phyloP scores from a whole-genome alignment of 1,140 invertebrate species.

The Littorina saxatilis region DNA sequence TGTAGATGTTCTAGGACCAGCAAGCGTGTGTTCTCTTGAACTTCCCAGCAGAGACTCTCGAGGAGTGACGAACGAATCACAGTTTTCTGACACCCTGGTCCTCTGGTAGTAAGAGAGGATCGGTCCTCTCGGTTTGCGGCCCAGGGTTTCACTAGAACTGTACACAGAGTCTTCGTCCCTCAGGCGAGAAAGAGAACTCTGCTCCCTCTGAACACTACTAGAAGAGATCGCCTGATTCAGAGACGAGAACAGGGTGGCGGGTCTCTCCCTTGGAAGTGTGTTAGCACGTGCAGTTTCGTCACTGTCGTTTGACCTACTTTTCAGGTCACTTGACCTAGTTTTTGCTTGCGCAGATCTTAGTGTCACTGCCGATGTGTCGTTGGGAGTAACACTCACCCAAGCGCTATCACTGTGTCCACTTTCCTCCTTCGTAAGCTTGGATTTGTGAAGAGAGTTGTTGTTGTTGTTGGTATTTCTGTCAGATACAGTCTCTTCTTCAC shows the following conservation, averaged over 20 bases:
- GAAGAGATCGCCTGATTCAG: not conserved
- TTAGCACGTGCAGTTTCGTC: not conserved
- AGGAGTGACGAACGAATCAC: not conserved
- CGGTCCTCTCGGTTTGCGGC: not conserved
- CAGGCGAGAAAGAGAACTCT: no score
- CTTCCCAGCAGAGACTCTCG: not conserved
- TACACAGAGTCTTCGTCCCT: not conserved
- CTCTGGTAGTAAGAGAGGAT: not conserved
- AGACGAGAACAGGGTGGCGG: not conserved
- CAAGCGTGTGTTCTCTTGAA: not conserved
- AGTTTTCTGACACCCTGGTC: not conserved
- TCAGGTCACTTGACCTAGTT: not conserved
- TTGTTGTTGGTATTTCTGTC: not conserved
- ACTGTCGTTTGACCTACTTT: not conserved
- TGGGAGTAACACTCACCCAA: not conserved
- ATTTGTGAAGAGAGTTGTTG: not conserved
- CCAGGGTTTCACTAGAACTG: constrained; percentile 1
- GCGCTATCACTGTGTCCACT: not conserved
- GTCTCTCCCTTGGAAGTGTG: not conserved
- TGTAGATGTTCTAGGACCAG: not conserved
- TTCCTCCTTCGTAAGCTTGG: not conserved
- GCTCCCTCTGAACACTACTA: no score
- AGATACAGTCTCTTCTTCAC: not conserved
- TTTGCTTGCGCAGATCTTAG: not conserved
- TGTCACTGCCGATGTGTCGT: not conserved